A percentile compares a stretch with the other conserved stretches of the same genome.
Conservation (phyloP, 2,797 vertebrate species). For the Malacoraja senta region DNA sequence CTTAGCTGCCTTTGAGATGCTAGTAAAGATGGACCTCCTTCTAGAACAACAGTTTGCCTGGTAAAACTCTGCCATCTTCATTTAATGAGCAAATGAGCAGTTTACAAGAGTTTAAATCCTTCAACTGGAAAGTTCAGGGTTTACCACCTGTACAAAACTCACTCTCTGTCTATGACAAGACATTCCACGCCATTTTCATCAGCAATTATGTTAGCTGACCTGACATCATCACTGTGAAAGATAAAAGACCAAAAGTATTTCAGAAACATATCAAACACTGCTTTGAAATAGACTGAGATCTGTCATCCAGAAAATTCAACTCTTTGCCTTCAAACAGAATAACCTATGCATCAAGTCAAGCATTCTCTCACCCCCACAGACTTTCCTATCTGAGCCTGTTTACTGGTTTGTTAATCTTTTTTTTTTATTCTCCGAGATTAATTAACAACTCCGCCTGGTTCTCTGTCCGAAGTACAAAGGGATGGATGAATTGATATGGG, state of each 20-base stretch:
- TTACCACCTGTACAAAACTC: slow-evolving; percentile 52
- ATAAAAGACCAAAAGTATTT: slow-evolving; percentile 41
- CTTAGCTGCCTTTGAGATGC: not conserved
- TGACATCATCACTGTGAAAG: slow-evolving; percentile 74
- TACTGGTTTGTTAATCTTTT: not conserved
- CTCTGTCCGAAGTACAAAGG: not conserved
- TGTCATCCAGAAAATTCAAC: slow-evolving; percentile 7
- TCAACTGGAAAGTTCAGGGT: not conserved
- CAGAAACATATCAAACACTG: slow-evolving; percentile 39
- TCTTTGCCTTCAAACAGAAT: slow-evolving; percentile 37
- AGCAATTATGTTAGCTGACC: slow-evolving; percentile 85
- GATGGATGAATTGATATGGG: not conserved
- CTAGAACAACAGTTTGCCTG: not conserved
- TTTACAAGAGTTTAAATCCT: not conserved
- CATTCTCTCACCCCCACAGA: not conserved
- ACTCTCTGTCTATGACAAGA: slow-evolving; percentile 86
- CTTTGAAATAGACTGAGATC: slow-evolving; percentile 31
- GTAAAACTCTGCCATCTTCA: not conserved
- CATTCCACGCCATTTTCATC: slow-evolving; percentile 82
- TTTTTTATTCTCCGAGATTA: not conserved
- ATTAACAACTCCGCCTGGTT: not conserved
- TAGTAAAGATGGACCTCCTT: not conserved
- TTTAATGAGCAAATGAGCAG: not conserved
- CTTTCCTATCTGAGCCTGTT: not conserved
- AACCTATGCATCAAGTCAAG: not conserved